Percentiles rank a stretch among this genome's conserved stretches.
Evolutionary conservation across 2,113 vertebrate species (phyloP).

Genomic region (Megaptera novaeangliae): DNA sequence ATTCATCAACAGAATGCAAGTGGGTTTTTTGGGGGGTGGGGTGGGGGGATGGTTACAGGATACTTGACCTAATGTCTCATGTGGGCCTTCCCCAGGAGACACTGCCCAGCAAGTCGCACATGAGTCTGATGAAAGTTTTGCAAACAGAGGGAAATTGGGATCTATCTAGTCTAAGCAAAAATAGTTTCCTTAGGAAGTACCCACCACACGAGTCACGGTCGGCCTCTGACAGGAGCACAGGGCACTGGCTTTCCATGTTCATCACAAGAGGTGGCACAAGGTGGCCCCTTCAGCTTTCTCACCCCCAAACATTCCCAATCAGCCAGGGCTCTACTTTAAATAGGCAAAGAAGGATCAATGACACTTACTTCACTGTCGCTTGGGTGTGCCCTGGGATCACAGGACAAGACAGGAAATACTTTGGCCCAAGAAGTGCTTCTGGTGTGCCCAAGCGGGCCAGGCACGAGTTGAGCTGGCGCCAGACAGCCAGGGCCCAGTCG

Average conservation of each 20-base stretch:
- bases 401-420: slow-evolving; percentile 93
- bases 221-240: background rate
- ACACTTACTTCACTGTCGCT: slow-evolving; percentile 87
- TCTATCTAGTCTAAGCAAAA: background rate
- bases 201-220: fast-evolving
- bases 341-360: slow-evolving; percentile 17
- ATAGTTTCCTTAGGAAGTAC: background rate
- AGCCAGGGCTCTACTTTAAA: background rate
- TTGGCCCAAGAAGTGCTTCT: slow-evolving; percentile 91
- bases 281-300: background rate
- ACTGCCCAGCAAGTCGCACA: background rate
- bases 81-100: background rate
- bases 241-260: background rate
- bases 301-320: background rate
- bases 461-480: slow-evolving; percentile 94
- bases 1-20: background rate
- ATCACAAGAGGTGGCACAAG: no score
- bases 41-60: background rate
- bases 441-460: slow-evolving; percentile 90
- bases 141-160: background rate
- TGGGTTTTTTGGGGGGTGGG: no score
- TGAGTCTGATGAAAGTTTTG: background rate
- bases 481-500: slow-evolving; percentile 89
- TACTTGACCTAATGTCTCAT: background rate
- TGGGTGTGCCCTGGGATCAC: slow-evolving; percentile 85